phyloP scores from a whole-genome alignment of 2,797 vertebrate genomes.

The Peromyscus attwateri region DNA sequence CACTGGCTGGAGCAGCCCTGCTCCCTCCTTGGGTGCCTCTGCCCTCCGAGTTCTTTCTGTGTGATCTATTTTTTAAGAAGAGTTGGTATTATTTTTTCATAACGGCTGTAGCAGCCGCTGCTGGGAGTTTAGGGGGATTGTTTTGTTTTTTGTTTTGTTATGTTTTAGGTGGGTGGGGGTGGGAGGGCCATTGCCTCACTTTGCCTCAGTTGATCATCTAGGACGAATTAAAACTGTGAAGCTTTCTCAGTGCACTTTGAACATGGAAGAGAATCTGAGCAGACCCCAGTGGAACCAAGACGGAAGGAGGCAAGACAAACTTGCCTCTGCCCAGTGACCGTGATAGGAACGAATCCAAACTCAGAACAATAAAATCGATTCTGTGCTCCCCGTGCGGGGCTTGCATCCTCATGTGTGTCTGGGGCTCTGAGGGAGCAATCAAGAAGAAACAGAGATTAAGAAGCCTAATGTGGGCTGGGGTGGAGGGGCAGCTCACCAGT shows the following conservation, averaged over 20 bases:
- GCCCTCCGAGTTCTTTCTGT: constrained; percentile 89
- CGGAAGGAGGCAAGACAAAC: constrained; percentile 74
- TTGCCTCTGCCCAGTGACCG: constrained; percentile 33
- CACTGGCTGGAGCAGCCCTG: neutral
- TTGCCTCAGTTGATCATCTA: constrained; percentile 89
- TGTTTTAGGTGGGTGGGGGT: constrained; percentile 70
- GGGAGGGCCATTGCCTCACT: constrained; percentile 87
- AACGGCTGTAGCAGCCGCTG: constrained; percentile 80
- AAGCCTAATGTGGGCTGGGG: neutral
- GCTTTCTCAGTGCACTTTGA: constrained; percentile 88
- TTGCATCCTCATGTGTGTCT: neutral
- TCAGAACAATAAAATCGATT: constrained; percentile 75
- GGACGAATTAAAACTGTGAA: constrained; percentile 90
- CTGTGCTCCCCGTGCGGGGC: constrained; percentile 56
- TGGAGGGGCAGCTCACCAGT: neutral
- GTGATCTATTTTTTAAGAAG: constrained; percentile 91
- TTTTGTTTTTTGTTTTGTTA: neutral
- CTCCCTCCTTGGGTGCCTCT: neutral
- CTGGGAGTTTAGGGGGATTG: constrained; percentile 77
- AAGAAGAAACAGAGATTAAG: fast-evolving
- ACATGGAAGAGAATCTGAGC: constrained; percentile 83
- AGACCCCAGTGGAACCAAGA: constrained; percentile 81
- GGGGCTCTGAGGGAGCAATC: neutral
- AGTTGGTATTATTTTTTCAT: constrained; percentile 91
- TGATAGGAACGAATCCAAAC: constrained; percentile 25